Evolutionary conservation across 2,113 vertebrate genomes (phyloP), one percentile per base, ranked within the genome.

Genomic region (Hiodon tergisus): DNA sequence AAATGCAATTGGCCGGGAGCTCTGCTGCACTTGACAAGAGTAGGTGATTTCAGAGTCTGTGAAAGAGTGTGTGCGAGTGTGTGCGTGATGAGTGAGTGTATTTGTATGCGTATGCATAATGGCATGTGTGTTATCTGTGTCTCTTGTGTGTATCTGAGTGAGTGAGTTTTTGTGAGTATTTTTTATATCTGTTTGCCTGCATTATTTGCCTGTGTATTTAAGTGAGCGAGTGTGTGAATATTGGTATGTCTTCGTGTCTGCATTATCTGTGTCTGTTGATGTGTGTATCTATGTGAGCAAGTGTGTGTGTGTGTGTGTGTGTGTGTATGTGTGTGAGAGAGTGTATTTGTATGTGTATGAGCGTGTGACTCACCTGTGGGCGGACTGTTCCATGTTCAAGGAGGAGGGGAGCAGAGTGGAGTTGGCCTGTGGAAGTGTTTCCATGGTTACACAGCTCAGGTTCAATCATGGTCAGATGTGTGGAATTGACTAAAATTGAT

Each of bases 321-420:
- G 31, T 31, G 31, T 31, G 31, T 1, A 31, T 31, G 31, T 31
- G 31, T 31, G 31, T 31, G 31, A 31, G 31, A 31, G 31, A 31
- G 31, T 31, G 31, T 31, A 31, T 31, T 31, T 31, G 31, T 31
- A 31, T 31, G 31, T 31, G 31, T 31, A 31, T 13, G 63, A 4
- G 9, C 13, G 63, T 66, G 63, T 66, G 53, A 59, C 87, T 87
- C 90, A 97, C 95, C 95, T 98, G 95, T 84, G 95, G 95, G 86
- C 94, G 94, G 86, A 97, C 95, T 95, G 94, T 96, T 83, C 96
- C 95, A 59, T 98, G 86, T 95, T 91, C 83, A 9, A 95, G 95
- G 31, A 76, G 96, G 97, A 76, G 96, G 95, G 86, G 96, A 95
- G 72, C 95, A 98, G 89, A 97, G 95, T 88, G 96, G 96, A 89